Percentiles rank a stretch among this genome's conserved stretches.
phyloP scores from a whole-genome alignment of 2,888 invertebrate genomes.

The Ecliptopera silaceata region DNA sequence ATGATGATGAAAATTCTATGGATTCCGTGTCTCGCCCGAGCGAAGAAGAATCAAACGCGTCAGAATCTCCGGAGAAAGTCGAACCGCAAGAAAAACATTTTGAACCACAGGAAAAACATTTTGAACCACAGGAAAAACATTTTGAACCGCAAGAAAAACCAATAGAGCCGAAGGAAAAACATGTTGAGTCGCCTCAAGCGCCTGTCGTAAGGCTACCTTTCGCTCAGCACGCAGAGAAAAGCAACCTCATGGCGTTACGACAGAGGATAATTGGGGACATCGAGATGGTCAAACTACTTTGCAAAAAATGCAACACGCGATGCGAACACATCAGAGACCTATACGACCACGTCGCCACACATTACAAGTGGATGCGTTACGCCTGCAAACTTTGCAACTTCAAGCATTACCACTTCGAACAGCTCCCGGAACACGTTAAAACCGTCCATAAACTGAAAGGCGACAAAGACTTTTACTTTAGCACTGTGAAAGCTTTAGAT shows the following conservation, averaged over 20 bases:
- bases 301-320: constrained; percentile 79
- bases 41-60: constrained; percentile 48
- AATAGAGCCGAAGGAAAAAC: constrained; percentile 9
- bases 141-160: constrained; percentile 12
- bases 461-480: constrained; percentile 77
- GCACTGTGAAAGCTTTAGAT: constrained; percentile 74
- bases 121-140: constrained; percentile 12
- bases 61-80: constrained; percentile 49
- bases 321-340: constrained; percentile 78
- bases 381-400: constrained; percentile 89
- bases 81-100: constrained; percentile 8
- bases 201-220: constrained; percentile 53
- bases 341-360: constrained; percentile 84
- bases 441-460: constrained; percentile 84
- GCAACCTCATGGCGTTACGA: constrained; percentile 65
- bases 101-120: constrained; percentile 6
- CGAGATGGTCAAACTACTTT: constrained; percentile 67
- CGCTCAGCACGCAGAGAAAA: constrained; percentile 66
- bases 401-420: constrained; percentile 85
- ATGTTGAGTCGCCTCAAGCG: constrained; percentile 1
- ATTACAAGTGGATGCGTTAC: constrained; percentile 88
- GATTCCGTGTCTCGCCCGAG: constrained; percentile 36
- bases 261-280: constrained; percentile 66
- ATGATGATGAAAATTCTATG: constrained; percentile 43
- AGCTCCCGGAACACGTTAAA: constrained; percentile 86